Conservation (phyloP, 2,888 invertebrate species). For the Cataglyphis rosenhaueri region DNA sequence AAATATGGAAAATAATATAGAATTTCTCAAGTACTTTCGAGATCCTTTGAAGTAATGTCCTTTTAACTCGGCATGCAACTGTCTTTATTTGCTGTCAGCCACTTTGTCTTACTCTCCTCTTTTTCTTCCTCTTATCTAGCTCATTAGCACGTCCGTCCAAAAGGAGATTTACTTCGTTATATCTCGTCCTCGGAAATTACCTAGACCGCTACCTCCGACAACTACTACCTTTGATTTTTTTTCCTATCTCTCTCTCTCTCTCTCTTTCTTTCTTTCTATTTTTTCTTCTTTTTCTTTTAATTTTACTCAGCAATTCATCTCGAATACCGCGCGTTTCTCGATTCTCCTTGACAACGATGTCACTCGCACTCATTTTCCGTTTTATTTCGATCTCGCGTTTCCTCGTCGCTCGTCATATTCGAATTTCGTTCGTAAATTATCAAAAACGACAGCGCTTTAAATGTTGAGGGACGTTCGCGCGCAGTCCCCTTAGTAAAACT, state of each 20-base stretch:
- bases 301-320: slow-evolving; percentile 14
- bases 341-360: slow-evolving; percentile 1
- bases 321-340: slow-evolving; percentile 5
- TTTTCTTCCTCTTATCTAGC: slow-evolving; percentile 9
- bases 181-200: slow-evolving; percentile 42
- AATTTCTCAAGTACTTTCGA: background rate
- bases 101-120: background rate
- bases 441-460: background rate
- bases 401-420: background rate
- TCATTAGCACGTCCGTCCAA: slow-evolving; percentile 44
- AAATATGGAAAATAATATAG: background rate
- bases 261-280: background rate
- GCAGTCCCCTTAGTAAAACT: background rate
- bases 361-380: slow-evolving; percentile 12
- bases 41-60: slow-evolving; percentile 32
- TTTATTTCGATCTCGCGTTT: slow-evolving; percentile 1
- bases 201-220: background rate
- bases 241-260: background rate
- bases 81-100: background rate
- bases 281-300: background rate
- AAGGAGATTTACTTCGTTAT: slow-evolving; percentile 45
- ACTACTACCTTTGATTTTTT: background rate
- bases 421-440: background rate
- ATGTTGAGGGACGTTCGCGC: background rate
- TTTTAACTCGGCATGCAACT: slow-evolving; percentile 24